Evolutionary conservation across 92 coral and sea anemone species (phyloP), one percentile per base, ranked within the genome.

Genomic region (Porites evermanni): DNA sequence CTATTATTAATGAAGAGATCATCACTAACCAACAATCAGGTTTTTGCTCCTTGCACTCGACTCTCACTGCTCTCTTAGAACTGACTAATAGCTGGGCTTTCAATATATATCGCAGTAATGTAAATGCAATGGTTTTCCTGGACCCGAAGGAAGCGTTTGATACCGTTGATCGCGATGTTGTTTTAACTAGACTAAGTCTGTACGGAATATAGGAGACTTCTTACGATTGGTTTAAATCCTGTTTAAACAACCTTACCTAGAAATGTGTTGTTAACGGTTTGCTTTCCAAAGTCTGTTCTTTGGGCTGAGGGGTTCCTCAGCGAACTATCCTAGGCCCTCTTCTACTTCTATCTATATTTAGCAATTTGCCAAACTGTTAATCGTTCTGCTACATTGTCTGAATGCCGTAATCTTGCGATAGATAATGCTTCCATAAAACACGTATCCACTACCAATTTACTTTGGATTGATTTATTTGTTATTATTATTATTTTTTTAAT

Each of bases 131-230:
- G 32, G 32, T 26, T 26, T 26, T 26, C 32, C 32, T 26, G 3
- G 32, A 26, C 32, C 32, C 2, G 32, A 26, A 26, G 32, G 0
- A 26, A 26, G 32, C 32, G 32, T 26, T 26, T 26, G 32, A 26
- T 26, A 26, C 32, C 32, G 32, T 26, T 26, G 76, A 81, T 70
- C 78, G 69, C 78, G 86, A 81, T 54, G 54, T 84, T 79, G 81
- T 84, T 18, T 75, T n/a, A 84, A 21, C 82, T 19, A 80, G 81
- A 63, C 54, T 87, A 67, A 72, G 72, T 54, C 23, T 56, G 56
- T 87, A 87, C 44, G 90, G 90, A 60, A 76, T 75, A 80, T n/a
- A 70, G 44, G 91, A 71, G 16, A 73, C 64, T 67, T 70, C 83
- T 38, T 68, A 72, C 74, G 32, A 26, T 26, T 26, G 32, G 86